Base-by-base conservation (phyloP, 1,140 invertebrate genomes). In the Cataglyphis hispanica region DNA sequence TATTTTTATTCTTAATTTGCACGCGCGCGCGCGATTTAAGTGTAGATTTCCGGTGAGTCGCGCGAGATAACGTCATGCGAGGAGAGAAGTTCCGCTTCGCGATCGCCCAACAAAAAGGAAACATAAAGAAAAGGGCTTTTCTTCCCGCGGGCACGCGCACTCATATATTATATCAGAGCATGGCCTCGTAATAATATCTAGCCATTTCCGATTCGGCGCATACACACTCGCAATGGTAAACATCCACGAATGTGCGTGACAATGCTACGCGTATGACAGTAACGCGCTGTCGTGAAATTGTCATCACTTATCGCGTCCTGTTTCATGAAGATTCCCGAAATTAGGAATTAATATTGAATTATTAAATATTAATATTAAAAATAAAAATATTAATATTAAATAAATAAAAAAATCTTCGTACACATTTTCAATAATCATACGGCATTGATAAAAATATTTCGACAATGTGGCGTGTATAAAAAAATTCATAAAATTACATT, bases 151-250 rank as follows among this genome's bases (percentile, higher is more conserved):
- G 76, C 70, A 75, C 16, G 43, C 40, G 70, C 25, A 27, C 74
- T 53, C 66, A 70, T 90, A 88, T 87, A 91, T 91, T 90, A 88
- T 87, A 91, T 91, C 89, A 88, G 63, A 4, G 13, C 34, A 78
- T 61, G 56, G 69, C 31, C 63, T 84, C 46, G 81, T 87, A 91
- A 91, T 91, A 87, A 86, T 89, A 91, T 91, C 89, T 88, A 83
- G 75, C 72, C 85, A 56, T 63, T 91, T 91, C 90, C 90, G 90
- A 85, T 87, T 58, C 13, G 43, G 43, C 31, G 46, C 76, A 37
- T 63, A 70, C 60, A 67, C 53, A 43, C n/a, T n/a, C 46, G 60
- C 13, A 69, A 58, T 89, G 70, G 61, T 72, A 85, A 90, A 77
- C 74, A 70, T 19, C 25, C 40, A 25, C 27, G 13, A 46, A 46